Conservation (phyloP, 2,888 invertebrate species). For the Trichogramma evanescens region DNA sequence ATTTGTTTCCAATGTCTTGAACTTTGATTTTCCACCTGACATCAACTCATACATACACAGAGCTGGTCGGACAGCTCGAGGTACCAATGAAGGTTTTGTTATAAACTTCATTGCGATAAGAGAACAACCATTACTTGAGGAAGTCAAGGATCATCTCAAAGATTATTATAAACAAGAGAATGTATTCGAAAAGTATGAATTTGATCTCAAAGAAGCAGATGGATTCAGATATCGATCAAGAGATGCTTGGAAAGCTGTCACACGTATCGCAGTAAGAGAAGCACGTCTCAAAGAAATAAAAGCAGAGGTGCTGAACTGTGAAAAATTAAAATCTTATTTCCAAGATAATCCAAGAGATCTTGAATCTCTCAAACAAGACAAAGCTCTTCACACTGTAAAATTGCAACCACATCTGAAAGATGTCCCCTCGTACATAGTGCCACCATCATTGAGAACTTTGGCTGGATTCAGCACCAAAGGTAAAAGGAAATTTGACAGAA, state of each 20-base stretch:
- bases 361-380: conserved; percentile 76
- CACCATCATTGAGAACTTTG: conserved; percentile 65
- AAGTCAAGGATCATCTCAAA: conserved; percentile 69
- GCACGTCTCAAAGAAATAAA: conserved; percentile 94
- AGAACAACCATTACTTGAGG: conserved; percentile 66
- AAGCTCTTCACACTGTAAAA: conserved; percentile 76
- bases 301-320: conserved; percentile 83
- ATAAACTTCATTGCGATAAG: conserved; percentile 80
- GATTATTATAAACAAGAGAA: conserved; percentile 59
- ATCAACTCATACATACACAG: conserved; percentile 90
- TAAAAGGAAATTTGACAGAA: conserved; percentile 39
- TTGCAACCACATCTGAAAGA: conserved; percentile 78
- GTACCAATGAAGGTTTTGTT: conserved; percentile 78
- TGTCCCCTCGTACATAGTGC: conserved; percentile 89
- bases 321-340: conserved; percentile 87
- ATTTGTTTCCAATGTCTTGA: conserved; percentile 92
- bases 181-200: conserved; percentile 74
- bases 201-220: conserved; percentile 91
- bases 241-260: conserved; percentile 93
- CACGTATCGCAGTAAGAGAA: conserved; percentile 86
- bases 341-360: conserved; percentile 86
- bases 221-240: conserved; percentile 86
- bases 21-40: conserved; percentile 94
- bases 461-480: conserved; percentile 47
- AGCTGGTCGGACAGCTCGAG: conserved; percentile 86